These are phyloP conservation scores for Dryococelus australis DNA, from an alignment of 2,888 invertebrate species.

Conservation along the genomic window DNA sequence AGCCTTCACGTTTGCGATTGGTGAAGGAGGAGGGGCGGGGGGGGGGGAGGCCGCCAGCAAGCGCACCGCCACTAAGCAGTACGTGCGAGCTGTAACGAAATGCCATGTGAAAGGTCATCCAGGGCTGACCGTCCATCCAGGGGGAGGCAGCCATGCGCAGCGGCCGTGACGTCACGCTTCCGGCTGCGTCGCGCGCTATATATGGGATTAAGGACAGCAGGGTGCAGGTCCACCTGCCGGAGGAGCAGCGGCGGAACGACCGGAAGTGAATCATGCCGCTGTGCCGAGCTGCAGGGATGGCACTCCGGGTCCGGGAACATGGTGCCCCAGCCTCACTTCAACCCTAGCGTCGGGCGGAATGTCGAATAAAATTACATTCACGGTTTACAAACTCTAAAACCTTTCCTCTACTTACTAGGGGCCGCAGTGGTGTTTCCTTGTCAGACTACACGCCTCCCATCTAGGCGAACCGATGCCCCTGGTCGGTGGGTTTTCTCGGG, in stretches of 20 bases:
- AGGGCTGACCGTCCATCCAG: neutral
- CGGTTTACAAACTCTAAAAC: no score
- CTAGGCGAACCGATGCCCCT: no score
- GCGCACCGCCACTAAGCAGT: no score
- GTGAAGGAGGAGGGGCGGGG: no score
- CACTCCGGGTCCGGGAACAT: neutral
- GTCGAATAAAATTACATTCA: no score
- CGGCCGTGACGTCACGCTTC: slow-evolving; percentile 29
- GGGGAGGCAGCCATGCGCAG: slow-evolving; percentile 32
- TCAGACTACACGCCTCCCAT: no score
- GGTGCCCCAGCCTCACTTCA: slow-evolving; percentile 24
- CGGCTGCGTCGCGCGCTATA: slow-evolving; percentile 25
- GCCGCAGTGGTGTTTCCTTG: no score
- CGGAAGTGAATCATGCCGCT: neutral
- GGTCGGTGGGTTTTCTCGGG: no score
- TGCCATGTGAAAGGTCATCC: slow-evolving; percentile 1
- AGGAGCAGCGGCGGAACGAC: neutral
- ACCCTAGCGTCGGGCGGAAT: neutral
- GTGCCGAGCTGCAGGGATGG: neutral
- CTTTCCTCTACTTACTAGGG: no score
- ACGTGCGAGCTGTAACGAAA: neutral
- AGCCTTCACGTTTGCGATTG: no score
- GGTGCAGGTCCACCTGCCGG: neutral
- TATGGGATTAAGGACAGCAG: neutral
- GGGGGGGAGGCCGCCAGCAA: no score